Conservation (phyloP, 2,797 vertebrate genomes). For the Gastrophryne carolinensis region DNA sequence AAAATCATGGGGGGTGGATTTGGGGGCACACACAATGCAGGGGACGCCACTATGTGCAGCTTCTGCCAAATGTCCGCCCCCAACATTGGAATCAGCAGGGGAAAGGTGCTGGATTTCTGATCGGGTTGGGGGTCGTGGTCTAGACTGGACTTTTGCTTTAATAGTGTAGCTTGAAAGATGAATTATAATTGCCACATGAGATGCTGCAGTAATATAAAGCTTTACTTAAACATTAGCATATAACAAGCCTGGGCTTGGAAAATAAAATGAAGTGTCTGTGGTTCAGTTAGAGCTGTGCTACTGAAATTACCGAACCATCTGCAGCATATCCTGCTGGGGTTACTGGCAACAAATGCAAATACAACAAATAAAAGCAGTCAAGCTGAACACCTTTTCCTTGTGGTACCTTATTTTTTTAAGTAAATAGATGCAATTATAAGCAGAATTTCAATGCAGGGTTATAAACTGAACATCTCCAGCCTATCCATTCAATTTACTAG, state of each 20-base stretch:
- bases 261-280: conserved; percentile 23
- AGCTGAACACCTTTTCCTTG: conserved; percentile 21
- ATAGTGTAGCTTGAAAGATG: neutral
- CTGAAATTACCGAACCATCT: conserved; percentile 36
- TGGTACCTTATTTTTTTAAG: conserved; percentile 20
- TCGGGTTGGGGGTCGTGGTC: too few species aligned
- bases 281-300: neutral
- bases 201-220: neutral
- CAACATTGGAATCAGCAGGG: too few species aligned
- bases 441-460: conserved; percentile 9
- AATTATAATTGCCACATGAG: conserved; percentile 9
- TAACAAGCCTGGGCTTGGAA: neutral
- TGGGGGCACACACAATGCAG: too few species aligned
- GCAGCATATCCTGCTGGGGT: conserved; percentile 34
- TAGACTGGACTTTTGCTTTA: too few species aligned
- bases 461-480: neutral
- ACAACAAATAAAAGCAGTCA: conserved; percentile 36
- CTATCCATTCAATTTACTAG: neutral
- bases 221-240: conserved; percentile 1
- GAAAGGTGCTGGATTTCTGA: too few species aligned
- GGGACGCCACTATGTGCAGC: too few species aligned
- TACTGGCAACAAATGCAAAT: conserved; percentile 44
- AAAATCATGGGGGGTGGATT: too few species aligned
- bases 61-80: too few species aligned
- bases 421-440: conserved; percentile 8